A percentile compares a stretch with the other conserved stretches of the same genome.
Conservation (phyloP, 2,888 invertebrate genomes). For the Machimus atricapillus region DNA sequence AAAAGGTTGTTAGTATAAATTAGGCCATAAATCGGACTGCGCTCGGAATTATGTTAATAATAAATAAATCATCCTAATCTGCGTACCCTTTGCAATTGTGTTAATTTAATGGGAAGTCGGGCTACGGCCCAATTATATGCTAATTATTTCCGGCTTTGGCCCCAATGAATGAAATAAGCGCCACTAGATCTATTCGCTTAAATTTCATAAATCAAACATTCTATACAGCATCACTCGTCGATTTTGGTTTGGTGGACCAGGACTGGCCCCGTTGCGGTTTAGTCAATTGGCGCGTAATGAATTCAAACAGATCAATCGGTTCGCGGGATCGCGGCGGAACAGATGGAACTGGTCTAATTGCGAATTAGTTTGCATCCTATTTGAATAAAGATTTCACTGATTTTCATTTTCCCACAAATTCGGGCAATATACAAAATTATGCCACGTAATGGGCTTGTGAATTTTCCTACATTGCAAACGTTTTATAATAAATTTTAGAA, state of each 20-base stretch:
- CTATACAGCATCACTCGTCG: background rate
- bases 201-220: background rate
- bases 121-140: background rate
- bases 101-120: background rate
- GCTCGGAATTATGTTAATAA: background rate
- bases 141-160: background rate
- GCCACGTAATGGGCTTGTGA: background rate
- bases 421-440: background rate
- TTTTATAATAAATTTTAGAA: too few species aligned
- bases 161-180: background rate
- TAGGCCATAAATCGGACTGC: background rate
- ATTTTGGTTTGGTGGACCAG: background rate
- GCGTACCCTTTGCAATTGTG: background rate
- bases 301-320: background rate
- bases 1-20: background rate
- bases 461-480: background rate
- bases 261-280: background rate
- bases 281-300: background rate
- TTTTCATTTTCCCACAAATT: background rate
- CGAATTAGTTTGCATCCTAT: background rate
- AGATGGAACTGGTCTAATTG: background rate
- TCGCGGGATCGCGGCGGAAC: background rate
- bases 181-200: background rate
- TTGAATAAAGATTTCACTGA: background rate
- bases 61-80: background rate